Base-by-base conservation (phyloP, 2,888 invertebrate species). In the Blera fallax region DNA sequence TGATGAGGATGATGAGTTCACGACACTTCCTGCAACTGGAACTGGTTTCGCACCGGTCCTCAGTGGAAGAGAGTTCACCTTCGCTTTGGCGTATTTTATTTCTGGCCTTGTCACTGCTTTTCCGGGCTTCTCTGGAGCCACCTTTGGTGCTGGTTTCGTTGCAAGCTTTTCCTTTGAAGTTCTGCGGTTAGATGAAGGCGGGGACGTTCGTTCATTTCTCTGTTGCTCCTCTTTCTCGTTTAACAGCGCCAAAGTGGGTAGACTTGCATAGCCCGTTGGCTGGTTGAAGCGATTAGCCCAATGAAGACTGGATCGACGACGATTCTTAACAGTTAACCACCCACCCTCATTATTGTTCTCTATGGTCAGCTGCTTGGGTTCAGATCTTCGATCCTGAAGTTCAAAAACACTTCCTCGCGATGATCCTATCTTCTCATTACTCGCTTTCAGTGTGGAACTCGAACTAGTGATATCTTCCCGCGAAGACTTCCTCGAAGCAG, bases 261-360 rank as follows among this genome's bases (percentile, higher is more conserved):
- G 91, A 87, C 97, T 97, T 0, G 96, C 95, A 0, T 97, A 97
- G 0, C 96, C 96, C 1, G 96, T 96, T 0, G 97, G 96, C 90
- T 96, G 96, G 89, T 96, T 94, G 89, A 96, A 97, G 81, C 97
- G 94, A 85, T 95, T 95, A 0, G 95, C 93, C 95, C 95, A 95
- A 87, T 95, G 94, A 14, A 94, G 94, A 90, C 95, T 95, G 0
- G 94, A 94, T 60, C 95, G 93, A 27, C 96, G 93, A 43, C 95
- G 94, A 56, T 96, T 95, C 89, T 97, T 95, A 0, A 98, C 98
- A 0, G 97, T 98, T 87, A 97, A 94, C 98, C 98, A 98, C 0
- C 98, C 98, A 45, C 94, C 90, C 18, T 90, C 90, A 32, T 77
- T 87, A 18, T 67, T 84, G 10, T 67, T 78, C 0, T 88, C 88